These are phyloP conservation scores for Poicephalus meyeri DNA, from an alignment of 2,113 vertebrate genomes.

Conservation along the genomic window DNA sequence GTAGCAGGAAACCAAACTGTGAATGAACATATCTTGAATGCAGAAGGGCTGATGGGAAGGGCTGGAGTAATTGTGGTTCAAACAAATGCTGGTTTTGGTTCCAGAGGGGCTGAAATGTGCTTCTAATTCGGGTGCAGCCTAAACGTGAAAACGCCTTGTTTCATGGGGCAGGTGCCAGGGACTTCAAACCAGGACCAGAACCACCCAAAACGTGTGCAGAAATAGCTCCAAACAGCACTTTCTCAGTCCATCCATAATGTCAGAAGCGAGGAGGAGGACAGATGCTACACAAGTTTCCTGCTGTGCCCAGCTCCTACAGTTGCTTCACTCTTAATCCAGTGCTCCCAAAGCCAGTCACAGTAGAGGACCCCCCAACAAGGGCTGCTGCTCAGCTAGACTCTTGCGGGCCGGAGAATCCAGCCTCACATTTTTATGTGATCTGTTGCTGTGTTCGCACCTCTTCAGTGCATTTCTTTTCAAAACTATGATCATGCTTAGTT, in stretches of 20 bases:
- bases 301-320: neutral
- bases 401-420: neutral
- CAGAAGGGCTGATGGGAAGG: neutral
- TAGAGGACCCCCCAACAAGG: neutral
- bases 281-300: neutral
- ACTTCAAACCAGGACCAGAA: neutral
- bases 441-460: constrained; percentile 13
- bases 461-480: neutral
- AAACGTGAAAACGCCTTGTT: neutral
- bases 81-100: neutral
- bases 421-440: constrained; percentile 46
- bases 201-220: neutral
- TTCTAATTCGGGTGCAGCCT: neutral
- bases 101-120: neutral
- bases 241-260: neutral
- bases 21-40: neutral
- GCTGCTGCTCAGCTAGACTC: neutral
- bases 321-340: neutral
- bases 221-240: neutral
- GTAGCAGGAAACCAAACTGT: neutral
- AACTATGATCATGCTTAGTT: neutral
- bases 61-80: accelerated
- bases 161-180: neutral
- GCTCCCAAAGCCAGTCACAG: accelerated
- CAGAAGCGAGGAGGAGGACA: accelerated